Base-by-base conservation (phyloP, 2,797 vertebrate genomes). In the Gallinago solitaria region DNA sequence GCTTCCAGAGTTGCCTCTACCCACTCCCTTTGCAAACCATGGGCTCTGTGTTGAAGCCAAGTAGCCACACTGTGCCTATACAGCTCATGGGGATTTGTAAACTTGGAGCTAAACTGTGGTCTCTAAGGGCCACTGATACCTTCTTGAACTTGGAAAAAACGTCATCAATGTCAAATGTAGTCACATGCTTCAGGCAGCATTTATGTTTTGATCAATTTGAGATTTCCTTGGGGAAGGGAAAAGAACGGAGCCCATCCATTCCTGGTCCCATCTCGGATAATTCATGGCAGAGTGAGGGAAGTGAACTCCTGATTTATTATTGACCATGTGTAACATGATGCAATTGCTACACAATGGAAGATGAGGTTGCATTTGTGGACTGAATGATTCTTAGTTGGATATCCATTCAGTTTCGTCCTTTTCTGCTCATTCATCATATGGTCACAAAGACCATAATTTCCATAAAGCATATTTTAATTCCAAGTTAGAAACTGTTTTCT, bases 341-440 rank as follows among this genome's bases (percentile, higher is more conserved):
- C 35, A 91, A 84, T 39, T 32, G 33, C 70, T 70, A 18, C 45
- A 50, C 56, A 83, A 61, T 69, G 81, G 65, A 81, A 93, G 78
- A 67, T 57, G 78, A 79, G 75, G 20, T 45, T 93, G 50, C 20
- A 18, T 73, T 69, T 86, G 65, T 45, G 32, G 77, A 11, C n/a
- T 60, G 85, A 71, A 65, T 64, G 71, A 73, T 93, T 95, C 43
- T 20, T 59, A 32, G 63, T 9, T 88, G 77, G 60, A n/a, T 64
- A 90, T 53, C 48, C 32, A 28, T 93, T 76, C 71, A 48, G 23
- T 77, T 81, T 83, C 63, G 59, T 41, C 32, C 30, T 84, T 60
- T 87, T 61, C 67, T 91, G 74, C 63, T 87, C 43, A 67, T 86
- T 91, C 74, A 53, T 78, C 48, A 51, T 14, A 54, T 79, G 14